Conservation (phyloP, 64 coral and sea anemone genomes). For the Porites australiensis region DNA sequence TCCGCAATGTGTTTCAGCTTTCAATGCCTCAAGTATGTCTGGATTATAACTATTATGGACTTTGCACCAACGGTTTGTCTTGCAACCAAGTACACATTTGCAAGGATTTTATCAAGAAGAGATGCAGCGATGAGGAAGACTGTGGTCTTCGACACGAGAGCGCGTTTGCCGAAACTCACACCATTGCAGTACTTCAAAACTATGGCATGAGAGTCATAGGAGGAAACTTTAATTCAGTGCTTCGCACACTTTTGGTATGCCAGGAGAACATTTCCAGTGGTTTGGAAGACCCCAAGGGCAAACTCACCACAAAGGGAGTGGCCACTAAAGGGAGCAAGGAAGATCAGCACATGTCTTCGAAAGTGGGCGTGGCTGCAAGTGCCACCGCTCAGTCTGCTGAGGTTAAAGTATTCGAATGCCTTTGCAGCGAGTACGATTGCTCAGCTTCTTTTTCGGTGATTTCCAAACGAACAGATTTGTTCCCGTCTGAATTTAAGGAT, state of each 20-base stretch:
- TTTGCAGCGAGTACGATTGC: constrained; percentile 51
- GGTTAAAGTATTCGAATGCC: constrained; percentile 54
- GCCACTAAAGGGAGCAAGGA: too few relatives aligned
- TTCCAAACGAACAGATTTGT: too few relatives aligned
- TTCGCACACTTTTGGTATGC: constrained; percentile 28
- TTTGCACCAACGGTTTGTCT: neutral
- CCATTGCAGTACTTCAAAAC: neutral
- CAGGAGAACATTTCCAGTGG: neutral
- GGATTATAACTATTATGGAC: constrained; percentile 48
- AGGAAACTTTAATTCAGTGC: neutral
- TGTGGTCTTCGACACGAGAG: neutral
- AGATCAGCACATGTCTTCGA: neutral
- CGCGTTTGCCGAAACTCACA: neutral
- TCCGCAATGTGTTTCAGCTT: constrained; percentile 21
- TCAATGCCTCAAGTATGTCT: constrained; percentile 72
- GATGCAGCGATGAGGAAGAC: neutral
- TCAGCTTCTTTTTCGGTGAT: neutral
- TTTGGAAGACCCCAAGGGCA: neutral
- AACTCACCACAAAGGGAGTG: neutral
- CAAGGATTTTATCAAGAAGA: constrained; percentile 31
- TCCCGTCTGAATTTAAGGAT: constrained; percentile 23
- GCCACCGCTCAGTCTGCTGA: too few relatives aligned
- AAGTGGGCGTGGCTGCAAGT: neutral
- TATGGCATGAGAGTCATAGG: neutral
- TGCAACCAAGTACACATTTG: constrained; percentile 49